phyloP scores from a whole-genome alignment of 2,888 invertebrate genomes.

The Tridacna gigas region DNA sequence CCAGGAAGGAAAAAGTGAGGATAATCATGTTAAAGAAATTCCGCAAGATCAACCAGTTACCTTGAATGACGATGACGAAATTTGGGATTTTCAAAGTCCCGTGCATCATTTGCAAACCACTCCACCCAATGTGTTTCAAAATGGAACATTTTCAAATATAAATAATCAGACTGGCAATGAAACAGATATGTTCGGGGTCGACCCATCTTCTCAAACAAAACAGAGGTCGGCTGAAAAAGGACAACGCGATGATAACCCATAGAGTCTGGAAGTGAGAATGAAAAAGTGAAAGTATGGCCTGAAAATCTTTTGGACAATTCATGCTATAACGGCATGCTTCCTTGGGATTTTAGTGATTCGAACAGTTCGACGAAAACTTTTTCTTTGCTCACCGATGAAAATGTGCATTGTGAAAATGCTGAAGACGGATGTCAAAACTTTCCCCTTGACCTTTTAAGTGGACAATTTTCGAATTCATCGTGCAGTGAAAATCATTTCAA shows the following conservation, averaged over 20 bases:
- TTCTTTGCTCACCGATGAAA: background rate
- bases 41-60: conserved; percentile 6
- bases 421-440: background rate
- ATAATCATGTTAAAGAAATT: background rate
- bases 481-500: background rate
- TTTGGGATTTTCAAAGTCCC: background rate
- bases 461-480: conserved; percentile 2
- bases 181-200: background rate
- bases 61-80: background rate
- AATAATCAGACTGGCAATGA: background rate
- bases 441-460: conserved; percentile 10
- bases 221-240: background rate
- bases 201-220: background rate
- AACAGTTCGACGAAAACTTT: too few relatives aligned
- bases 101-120: background rate
- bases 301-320: too few relatives aligned
- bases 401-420: background rate
- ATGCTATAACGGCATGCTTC: too few relatives aligned
- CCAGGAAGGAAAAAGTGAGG: background rate
- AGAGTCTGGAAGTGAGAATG: too few relatives aligned
- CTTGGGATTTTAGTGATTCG: too few relatives aligned
- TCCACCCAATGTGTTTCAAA: background rate
- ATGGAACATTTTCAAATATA: background rate
- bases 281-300: too few relatives aligned
- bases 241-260: background rate